A percentile compares a stretch with the other conserved stretches of the same genome.
Conservation (phyloP, 1,140 invertebrate genomes). For the Drosophila ironensis region DNA sequence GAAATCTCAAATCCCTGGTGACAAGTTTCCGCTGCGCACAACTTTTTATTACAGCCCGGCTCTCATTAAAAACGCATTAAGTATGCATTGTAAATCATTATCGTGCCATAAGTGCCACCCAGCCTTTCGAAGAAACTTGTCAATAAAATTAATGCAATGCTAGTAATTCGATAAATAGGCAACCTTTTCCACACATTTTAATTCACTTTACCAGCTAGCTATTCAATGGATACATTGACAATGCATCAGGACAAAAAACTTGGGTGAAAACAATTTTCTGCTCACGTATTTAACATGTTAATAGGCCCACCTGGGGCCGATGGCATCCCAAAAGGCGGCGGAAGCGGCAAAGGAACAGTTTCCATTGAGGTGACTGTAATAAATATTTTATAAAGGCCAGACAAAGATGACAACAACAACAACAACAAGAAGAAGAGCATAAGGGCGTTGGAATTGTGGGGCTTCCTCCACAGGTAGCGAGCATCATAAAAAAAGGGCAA, state of each 20-base stretch:
- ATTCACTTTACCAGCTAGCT: too few relatives aligned
- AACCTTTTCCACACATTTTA: too few relatives aligned
- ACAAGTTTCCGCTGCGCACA: slow-evolving; percentile 64
- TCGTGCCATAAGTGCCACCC: slow-evolving; percentile 66
- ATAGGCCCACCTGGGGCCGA: slow-evolving; percentile 19
- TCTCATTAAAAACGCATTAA: slow-evolving; percentile 79
- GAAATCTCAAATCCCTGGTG: slow-evolving; percentile 49
- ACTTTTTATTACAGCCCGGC: slow-evolving; percentile 41
- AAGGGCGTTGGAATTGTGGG: slow-evolving; percentile 5
- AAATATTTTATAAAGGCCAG: slow-evolving; percentile 61
- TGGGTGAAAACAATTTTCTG: slow-evolving; percentile 14
- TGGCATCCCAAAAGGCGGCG: slow-evolving; percentile 4
- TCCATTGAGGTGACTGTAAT: slow-evolving; percentile 34
- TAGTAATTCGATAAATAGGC: too few relatives aligned
- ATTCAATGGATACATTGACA: background rate
- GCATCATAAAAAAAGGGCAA: slow-evolving; percentile 46
- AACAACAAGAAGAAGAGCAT: slow-evolving; percentile 26
- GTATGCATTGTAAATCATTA: slow-evolving; percentile 72
- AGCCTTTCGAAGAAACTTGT: too few relatives aligned
- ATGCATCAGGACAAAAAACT: background rate
- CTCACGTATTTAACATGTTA: slow-evolving; percentile 45
- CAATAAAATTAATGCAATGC: too few relatives aligned
- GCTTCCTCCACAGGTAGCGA: slow-evolving; percentile 45
- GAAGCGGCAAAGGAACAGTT: background rate
- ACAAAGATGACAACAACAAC: slow-evolving; percentile 43